Evolutionary conservation across 2,113 vertebrate species (phyloP).

Genomic region (Mastomys coucha): DNA sequence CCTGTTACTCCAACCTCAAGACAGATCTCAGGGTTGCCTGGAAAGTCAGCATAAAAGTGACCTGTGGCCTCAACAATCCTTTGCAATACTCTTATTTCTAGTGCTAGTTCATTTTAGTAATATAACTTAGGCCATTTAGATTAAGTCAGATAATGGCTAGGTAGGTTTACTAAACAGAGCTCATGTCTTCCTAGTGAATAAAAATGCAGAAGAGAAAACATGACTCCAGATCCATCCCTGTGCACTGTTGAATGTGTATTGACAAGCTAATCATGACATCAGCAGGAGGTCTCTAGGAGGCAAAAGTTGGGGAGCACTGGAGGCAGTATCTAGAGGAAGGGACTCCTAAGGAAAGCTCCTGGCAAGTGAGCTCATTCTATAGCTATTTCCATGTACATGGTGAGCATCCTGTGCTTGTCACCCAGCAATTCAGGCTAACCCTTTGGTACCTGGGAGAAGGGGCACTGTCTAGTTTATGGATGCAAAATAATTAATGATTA

Average conservation of each 20-base stretch:
- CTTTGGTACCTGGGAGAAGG: background rate
- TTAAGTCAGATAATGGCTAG: slow-evolving; percentile 23
- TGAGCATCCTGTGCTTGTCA: slow-evolving; percentile 1
- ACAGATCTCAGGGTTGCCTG: background rate
- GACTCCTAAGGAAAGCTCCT: slow-evolving; percentile 10
- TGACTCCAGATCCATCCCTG: background rate
- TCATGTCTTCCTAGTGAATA: slow-evolving; percentile 34
- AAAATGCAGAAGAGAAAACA: slow-evolving; percentile 37
- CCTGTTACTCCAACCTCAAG: background rate
- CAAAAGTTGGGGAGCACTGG: background rate
- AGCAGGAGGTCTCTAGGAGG: slow-evolving; percentile 3
- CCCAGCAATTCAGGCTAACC: slow-evolving; percentile 51
- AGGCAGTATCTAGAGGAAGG: background rate
- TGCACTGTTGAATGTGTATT: slow-evolving; percentile 40
- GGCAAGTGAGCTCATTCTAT: slow-evolving; percentile 36
- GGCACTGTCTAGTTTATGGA: slow-evolving; percentile 2
- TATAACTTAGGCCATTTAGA: slow-evolving; percentile 5
- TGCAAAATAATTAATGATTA: background rate
- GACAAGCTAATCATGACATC: slow-evolving; percentile 53
- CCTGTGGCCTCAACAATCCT: background rate
- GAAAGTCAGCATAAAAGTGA: background rate
- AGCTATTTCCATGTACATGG: slow-evolving; percentile 2
- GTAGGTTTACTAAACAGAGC: slow-evolving; percentile 5
- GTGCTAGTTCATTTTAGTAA: slow-evolving; percentile 54
- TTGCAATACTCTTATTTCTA: slow-evolving; percentile 30